Base-by-base conservation (phyloP, 2,113 vertebrate genomes). In the Diphyllodes magnificus region DNA sequence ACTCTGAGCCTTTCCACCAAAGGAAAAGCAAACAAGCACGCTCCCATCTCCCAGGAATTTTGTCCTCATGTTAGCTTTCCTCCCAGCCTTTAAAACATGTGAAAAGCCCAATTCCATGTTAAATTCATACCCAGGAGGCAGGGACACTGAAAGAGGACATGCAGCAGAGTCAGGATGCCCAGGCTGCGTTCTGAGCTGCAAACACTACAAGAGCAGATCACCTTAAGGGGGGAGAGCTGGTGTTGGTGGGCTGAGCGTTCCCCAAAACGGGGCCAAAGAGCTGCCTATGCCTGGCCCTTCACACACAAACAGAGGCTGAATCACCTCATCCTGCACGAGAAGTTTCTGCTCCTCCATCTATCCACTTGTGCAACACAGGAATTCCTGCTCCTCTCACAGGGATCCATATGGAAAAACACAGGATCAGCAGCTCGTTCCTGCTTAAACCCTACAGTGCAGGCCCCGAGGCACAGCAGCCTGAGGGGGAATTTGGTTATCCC, bases 281-380 rank as follows among this genome's bases (percentile, higher is more conserved):
- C 11, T 23, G 12, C 10, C 33, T 10, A 2, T 1, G 1, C 24
- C 13, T 2, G 0, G 21, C 9, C 28, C 23, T 39, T 54, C 9
- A 37, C 25, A n/a, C 30, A 28, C 14, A 40, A 0, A 50, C 1
- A 66, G 23, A 25, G 18, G 15, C 27, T 28, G 22, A 39, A 44
- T 11, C 61, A 13, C 5, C 39, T 50, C 35, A 10, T 23, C 10
- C 17, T 37, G 14, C 59, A 27, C 10, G 4, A 51, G 12, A 33
- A 60, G 15, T 19, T 70, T 30, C 53, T 72, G 15, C 11, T 23
- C 10, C 42, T 68, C n/a, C 39, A 68, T 13, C 31, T 35, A 28
- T 17, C 37, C 22, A 50, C 33, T 16, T 24, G 27, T 19, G 13
- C 60, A 15, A 18, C 33, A 21, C 66, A 39, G 25, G 60, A 39